Evolutionary conservation across 2,113 vertebrate genomes (phyloP), one percentile per base, ranked within the genome.

Genomic region (Mustela nigripes): DNA sequence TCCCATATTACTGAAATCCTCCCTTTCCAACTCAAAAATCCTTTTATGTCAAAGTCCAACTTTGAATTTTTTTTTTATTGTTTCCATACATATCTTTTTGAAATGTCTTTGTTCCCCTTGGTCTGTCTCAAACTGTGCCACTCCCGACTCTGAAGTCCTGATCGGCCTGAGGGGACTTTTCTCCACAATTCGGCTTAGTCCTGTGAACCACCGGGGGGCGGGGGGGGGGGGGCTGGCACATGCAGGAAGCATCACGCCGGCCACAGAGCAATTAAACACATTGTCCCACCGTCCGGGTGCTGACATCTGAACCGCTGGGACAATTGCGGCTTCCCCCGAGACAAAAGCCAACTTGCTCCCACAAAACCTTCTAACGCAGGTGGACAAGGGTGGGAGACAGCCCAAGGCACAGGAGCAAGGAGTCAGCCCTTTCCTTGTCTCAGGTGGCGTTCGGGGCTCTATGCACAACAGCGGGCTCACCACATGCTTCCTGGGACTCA

Each of bases 301-400:
- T 71, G 73, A 91, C 94, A 95, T 74, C 76, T 67, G 83, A 97
- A 80, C 87, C 48, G 53, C 48, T 1, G 15, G 58, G 36, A 86
- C 53, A 65, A 95, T n/a, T 1, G 3, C 28, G 28, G 62, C 88
- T 62, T 84, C 62, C 42, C 45, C 63, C 3, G 26, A 96, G 74
- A 90, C 45, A 12, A 78, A 89, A 96, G 95, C 24, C 90, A 78
- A 56, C 58, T 48, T 94, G 78, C 39, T 78, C 73, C 63, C 53
- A 65, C 42, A 69, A 97, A 90, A 73, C 31, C 86, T 83, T 89
- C 45, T 7, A 10, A 71, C 2, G 24, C 42, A 88, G 58, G 31
- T 36, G 22, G 50, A 53, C 78, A 96, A 24, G 83, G 50, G 60
- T 4, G 36, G 19, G 39, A 39, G 42, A 7, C 7, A 56, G 58